Evolutionary conservation across 2,888 invertebrate genomes (phyloP).

Genomic region (Yponomeuta plumbellus): DNA sequence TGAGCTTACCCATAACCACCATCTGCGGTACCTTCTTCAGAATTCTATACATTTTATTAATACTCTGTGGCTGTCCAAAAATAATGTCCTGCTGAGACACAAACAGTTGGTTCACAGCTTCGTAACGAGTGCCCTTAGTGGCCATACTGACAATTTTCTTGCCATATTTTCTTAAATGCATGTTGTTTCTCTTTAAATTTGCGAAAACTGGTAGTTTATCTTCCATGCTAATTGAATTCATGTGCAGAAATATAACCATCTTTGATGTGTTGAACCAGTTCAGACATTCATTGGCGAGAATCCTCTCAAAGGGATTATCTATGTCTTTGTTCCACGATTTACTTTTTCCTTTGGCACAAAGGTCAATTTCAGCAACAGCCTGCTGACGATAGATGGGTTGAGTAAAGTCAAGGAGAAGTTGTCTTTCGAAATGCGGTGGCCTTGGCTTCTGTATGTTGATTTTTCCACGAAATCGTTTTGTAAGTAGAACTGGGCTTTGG

Average conservation of each 20-base stretch:
- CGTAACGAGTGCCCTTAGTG: conserved; percentile 80
- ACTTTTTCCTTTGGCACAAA: conserved; percentile 66
- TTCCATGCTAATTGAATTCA: conserved; percentile 81
- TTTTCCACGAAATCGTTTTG: conserved; percentile 83
- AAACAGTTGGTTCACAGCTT: conserved; percentile 79
- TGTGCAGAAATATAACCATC: conserved; percentile 83
- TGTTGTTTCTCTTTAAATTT: conserved; percentile 79
- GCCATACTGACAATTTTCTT: conserved; percentile 80
- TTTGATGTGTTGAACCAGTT: conserved; percentile 83
- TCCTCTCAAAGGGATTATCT: conserved; percentile 83
- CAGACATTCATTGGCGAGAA: conserved; percentile 83
- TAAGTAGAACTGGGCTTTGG: conserved; percentile 63
- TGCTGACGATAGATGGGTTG: conserved; percentile 77
- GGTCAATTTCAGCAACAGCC: conserved; percentile 61
- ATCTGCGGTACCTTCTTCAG: conserved; percentile 83
- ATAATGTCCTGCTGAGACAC: conserved; percentile 80
- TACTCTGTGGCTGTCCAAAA: conserved; percentile 81
- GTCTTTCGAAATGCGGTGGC: conserved; percentile 82
- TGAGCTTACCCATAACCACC: conserved; percentile 78
- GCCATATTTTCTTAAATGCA: conserved; percentile 82
- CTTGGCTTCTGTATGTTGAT: conserved; percentile 86
- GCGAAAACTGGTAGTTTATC: conserved; percentile 80
- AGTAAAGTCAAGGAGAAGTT: conserved; percentile 79
- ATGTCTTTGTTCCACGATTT: conserved; percentile 37
- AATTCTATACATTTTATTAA: conserved; percentile 78